Percentiles rank a stretch among this genome's conserved stretches.
phyloP scores from a whole-genome alignment of 2,797 vertebrate genomes.

The Melanotaenia maccullochi region DNA sequence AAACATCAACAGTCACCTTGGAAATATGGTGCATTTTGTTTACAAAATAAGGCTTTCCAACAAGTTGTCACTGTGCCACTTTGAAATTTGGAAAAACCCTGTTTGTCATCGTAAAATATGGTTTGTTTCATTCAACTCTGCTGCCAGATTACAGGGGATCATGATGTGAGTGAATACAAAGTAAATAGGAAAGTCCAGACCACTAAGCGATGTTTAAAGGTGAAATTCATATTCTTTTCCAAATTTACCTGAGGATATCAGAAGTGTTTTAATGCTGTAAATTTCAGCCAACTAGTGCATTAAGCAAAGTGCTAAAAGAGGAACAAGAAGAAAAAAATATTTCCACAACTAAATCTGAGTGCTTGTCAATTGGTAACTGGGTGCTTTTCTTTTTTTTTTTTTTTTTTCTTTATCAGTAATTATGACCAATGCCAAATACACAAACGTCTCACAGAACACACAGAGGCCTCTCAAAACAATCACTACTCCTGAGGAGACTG shows the following conservation, averaged over 20 bases:
- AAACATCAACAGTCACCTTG: background rate
- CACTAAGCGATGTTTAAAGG: conserved; percentile 58
- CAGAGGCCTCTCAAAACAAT: background rate
- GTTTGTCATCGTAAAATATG: conserved; percentile 26
- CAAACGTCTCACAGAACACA: background rate
- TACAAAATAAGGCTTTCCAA: conserved; percentile 15
- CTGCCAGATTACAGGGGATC: conserved; percentile 43
- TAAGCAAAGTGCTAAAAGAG: conserved; percentile 25
- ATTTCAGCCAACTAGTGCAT: conserved; percentile 57
- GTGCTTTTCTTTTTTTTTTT: background rate
- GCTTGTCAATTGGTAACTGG: conserved; percentile 25
- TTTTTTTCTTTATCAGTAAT: background rate
- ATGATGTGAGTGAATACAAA: conserved; percentile 44
- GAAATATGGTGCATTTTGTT: conserved; percentile 1
- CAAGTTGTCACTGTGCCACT: conserved; percentile 24
- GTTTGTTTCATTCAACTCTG: conserved; percentile 42
- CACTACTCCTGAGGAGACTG: background rate
- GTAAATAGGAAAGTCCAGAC: conserved; percentile 57
- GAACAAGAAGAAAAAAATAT: conserved; percentile 21
- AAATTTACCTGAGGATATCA: conserved; percentile 53
- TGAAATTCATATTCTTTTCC: conserved; percentile 62
- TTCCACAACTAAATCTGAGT: conserved; percentile 46
- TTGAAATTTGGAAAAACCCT: conserved; percentile 27
- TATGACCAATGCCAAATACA: background rate
- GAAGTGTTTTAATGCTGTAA: conserved; percentile 44